These are phyloP conservation scores for Neoarius graeffei DNA, from an alignment of 2,113 vertebrate species.

Conservation along the genomic window DNA sequence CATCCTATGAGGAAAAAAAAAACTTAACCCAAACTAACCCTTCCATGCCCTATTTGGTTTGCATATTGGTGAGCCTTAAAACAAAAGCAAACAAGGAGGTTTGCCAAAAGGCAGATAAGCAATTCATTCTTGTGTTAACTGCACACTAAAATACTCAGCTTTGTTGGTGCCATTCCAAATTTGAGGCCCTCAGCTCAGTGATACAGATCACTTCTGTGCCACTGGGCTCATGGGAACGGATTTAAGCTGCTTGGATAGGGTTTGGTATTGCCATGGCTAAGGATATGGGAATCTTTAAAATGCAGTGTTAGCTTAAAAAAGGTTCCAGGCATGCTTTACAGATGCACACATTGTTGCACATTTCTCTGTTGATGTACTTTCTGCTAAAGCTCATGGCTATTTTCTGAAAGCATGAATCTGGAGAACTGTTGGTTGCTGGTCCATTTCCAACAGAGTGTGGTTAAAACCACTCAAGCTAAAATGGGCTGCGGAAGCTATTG, in stretches of 20 bases:
- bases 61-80: constrained; percentile 50
- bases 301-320: neutral
- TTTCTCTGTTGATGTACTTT: neutral
- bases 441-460: neutral
- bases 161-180: constrained; percentile 28
- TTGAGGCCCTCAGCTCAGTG: neutral
- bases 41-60: constrained; percentile 5
- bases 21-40: constrained; percentile 52
- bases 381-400: neutral
- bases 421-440: constrained; percentile 5
- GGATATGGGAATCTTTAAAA: neutral
- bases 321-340: neutral
- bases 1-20: constrained; percentile 26
- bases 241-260: constrained; percentile 10
- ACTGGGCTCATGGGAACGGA: neutral
- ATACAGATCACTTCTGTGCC: neutral
- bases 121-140: constrained; percentile 60
- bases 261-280: constrained; percentile 1
- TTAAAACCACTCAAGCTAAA: constrained; percentile 36
- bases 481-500: neutral
- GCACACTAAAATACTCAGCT: constrained; percentile 31
- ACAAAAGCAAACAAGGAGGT: constrained; percentile 59
- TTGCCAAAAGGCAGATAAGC: constrained; percentile 53
- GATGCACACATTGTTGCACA: neutral
- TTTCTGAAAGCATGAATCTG: constrained; percentile 24